Conservation (phyloP, 2,113 vertebrate genomes). For the Rhinolophus sinicus region DNA sequence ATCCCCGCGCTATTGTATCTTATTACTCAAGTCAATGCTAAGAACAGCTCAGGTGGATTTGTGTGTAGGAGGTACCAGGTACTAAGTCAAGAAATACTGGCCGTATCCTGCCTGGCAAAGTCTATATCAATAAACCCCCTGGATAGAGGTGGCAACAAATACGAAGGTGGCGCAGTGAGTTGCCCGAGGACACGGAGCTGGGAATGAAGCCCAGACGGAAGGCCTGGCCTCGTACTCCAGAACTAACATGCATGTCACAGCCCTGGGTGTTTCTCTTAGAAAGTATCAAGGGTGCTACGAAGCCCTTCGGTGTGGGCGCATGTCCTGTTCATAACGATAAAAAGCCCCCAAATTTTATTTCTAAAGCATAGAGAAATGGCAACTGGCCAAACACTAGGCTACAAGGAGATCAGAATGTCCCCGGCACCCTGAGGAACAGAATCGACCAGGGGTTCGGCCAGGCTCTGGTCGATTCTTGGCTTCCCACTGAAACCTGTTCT, state of each 20-base stretch:
- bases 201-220: not conserved
- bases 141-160: not conserved
- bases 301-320: not conserved
- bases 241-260: too few species aligned
- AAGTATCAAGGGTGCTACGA: not conserved
- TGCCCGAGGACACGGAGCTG: not conserved
- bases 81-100: not conserved
- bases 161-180: not conserved
- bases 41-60: not conserved
- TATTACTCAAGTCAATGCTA: not conserved
- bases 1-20: too few species aligned
- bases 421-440: not conserved
- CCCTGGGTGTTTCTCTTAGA: not conserved
- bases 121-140: not conserved
- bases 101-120: not conserved
- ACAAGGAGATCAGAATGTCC: not conserved
- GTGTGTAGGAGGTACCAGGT: fast-evolving
- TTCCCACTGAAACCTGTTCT: not conserved
- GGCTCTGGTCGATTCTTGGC: not conserved
- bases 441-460: fast-evolving
- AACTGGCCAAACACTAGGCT: not conserved
- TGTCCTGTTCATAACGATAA: not conserved
- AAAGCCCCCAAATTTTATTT: not conserved
- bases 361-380: not conserved
- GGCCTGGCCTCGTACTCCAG: not conserved